Base-by-base conservation (phyloP, 2,797 vertebrate species). In the Glossophaga mutica region DNA sequence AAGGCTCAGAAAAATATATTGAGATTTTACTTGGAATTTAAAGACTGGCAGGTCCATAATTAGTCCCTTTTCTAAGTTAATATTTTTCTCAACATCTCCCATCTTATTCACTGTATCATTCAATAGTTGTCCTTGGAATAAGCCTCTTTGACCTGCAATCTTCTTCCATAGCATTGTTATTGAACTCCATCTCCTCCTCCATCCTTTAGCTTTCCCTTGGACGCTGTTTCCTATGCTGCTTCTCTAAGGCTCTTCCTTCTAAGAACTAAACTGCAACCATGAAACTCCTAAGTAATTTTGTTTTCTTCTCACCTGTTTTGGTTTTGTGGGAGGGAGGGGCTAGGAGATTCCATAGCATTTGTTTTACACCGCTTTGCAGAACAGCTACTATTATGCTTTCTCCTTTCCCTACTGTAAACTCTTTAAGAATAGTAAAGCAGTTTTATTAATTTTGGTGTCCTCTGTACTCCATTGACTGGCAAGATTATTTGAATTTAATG, bases 401-500 rank as follows among this genome's bases (percentile, higher is more conserved):
- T 95, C 8, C 11, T 85, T 88, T 76, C 3, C 62, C 3, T 71
- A 37, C 39, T 39, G 14, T 48, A 57, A 78, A 52, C 3, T 32
- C 14, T 4, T 77, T 37, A 85, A 85, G 19, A 57, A 82, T 0
- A 15, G 15, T 83, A n/a, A 44, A 9, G 3, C 16, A 55, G 32
- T 79, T 87, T 52, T 78, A 84, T 32, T 85, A 22, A 87, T 71
- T 90, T 90, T 71, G 46, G 24, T 92, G 42, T 9, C 26, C 9
- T 84, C 9, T 71, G 21, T 78, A 21, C 37, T 15, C 19, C 2
- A 34, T 34, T 79, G 12, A 6, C 29, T 91, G 32, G 11, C 5
- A 93, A 11, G 55, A 4, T 95, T 46, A 83, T n/a, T 78, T 96
- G 57, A 91, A 91, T 94, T 89, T 76, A 89, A 59, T 90, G 19